Base-by-base conservation (phyloP, 2,113 vertebrate species). In the Halcyon malimbica region DNA sequence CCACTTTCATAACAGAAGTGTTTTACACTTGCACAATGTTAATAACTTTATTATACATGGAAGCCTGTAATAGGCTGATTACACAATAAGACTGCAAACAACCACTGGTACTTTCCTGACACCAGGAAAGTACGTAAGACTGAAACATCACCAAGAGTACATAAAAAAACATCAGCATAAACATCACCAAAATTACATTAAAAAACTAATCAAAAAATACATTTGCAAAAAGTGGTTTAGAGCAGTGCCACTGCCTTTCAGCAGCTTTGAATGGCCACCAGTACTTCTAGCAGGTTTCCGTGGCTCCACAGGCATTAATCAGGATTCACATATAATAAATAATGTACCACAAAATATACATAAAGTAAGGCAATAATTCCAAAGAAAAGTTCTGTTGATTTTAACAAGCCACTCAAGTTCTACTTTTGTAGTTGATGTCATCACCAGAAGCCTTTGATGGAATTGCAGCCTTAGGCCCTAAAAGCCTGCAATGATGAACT, bases 11-110 rank as follows among this genome's bases (percentile, higher is more conserved):
- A 98, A 98, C 97, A 97, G 98, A 98, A 98, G 98, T 98, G 98
- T 98, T 98, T 98, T 97, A 98, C 98, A 98, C 98, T 98, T 98
- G 97, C 98, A 98, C 98, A 98, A 98, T 98, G 98, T 98, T 98
- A 98, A 98, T 98, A 97, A 98, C 97, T 98, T 98, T 98, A 98
- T 98, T 98, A 98, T 97, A 98, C 98, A 98, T 95, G 98, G 97
- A 97, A 97, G 97, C 98, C 97, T 98, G 97, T 70, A 97, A 97
- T 96, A 97, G 98, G 98, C 98, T 94, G 97, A 98, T 98, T 98
- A 98, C 98, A 98, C 98, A 98, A 97, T 96, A 98, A 98, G 98
- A 98, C 97, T 96, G 98, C 97, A 97, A 98, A 98, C 98, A 98
- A 97, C 97, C 98, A 98, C 97, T 96, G 97, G 98, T 97, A 98